These are phyloP conservation scores for human DNA, from an alignment of 2,113 vertebrate species.

Conservation along the genomic window GRCh38 chr1:80536001-80536500, in stretches of 20 bases:
- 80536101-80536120: neutral
- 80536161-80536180: neutral
- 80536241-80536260: neutral
- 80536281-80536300: neutral
- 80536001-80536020: neutral
- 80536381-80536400: neutral
- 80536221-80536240: neutral
- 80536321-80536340: neutral
- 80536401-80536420: neutral
- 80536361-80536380: neutral
- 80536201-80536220: neutral
- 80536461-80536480: neutral
- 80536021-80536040: neutral
- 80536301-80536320: neutral
- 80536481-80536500: neutral
- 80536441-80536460: neutral
- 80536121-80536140: neutral
- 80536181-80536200: neutral
- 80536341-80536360: neutral
- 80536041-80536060: neutral
- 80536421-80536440: neutral
- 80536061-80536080: neutral
- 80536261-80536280: neutral
- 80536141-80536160: neutral
- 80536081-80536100: neutral